Percentiles rank a stretch among this genome's conserved stretches.
Evolutionary conservation across 2,888 invertebrate species (phyloP).

Genomic region (Caradrina kadenii): DNA sequence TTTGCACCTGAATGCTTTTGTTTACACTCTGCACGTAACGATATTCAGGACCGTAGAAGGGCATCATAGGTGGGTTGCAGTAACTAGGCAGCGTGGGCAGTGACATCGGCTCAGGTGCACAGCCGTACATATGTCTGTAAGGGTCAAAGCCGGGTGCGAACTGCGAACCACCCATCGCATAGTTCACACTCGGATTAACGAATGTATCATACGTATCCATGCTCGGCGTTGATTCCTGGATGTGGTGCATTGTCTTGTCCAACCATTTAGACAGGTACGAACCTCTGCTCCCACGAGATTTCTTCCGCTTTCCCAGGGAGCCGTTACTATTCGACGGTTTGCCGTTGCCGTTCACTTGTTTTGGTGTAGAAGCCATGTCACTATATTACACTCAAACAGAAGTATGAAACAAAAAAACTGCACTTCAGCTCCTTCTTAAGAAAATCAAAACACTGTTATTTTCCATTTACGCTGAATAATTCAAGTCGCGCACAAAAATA

Average conservation of each 20-base stretch:
- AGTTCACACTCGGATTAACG: slow-evolving; percentile 77
- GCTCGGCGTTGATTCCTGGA: slow-evolving; percentile 82
- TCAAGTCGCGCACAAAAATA: slow-evolving; percentile 62
- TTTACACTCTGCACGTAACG: slow-evolving; percentile 80
- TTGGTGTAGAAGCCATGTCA: slow-evolving; percentile 85
- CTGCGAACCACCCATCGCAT: slow-evolving; percentile 78
- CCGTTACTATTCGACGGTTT: slow-evolving; percentile 81
- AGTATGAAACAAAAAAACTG: slow-evolving; percentile 40
- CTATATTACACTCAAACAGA: slow-evolving; percentile 52
- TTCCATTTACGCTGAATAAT: slow-evolving; percentile 62
- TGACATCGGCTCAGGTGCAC: slow-evolving; percentile 91
- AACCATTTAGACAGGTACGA: slow-evolving; percentile 88
- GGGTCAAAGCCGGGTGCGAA: slow-evolving; percentile 85
- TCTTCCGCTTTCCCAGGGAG: slow-evolving; percentile 88
- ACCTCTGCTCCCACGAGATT: slow-evolving; percentile 83
- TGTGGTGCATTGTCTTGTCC: slow-evolving; percentile 86
- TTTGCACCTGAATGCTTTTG: slow-evolving; percentile 81
- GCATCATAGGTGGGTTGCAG: slow-evolving; percentile 80
- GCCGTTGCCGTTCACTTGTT: slow-evolving; percentile 85
- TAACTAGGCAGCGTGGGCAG: slow-evolving; percentile 91
- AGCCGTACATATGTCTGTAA: slow-evolving; percentile 89
- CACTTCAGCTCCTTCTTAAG: slow-evolving; percentile 56
- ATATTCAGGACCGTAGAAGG: slow-evolving; percentile 78
- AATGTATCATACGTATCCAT: slow-evolving; percentile 83
- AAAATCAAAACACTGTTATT: slow-evolving; percentile 64